Evolutionary conservation across 2,888 invertebrate species (phyloP), one percentile per base, ranked within the genome.

Genomic region (Volucella zonaria): DNA sequence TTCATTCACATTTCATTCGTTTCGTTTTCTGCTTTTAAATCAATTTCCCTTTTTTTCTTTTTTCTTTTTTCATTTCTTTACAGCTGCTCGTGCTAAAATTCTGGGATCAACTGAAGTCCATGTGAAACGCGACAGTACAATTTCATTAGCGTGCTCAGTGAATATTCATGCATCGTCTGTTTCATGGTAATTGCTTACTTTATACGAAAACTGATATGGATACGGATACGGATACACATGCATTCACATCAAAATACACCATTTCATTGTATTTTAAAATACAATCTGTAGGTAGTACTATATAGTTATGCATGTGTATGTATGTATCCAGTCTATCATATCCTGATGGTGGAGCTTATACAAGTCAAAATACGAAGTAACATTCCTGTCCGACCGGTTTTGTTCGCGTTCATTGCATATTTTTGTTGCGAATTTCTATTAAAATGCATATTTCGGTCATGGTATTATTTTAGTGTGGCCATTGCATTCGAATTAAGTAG

Each of bases 81-180:
- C 94, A 97, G 97, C 96, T 89, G 97, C 97, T 43, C 96, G 96
- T 90, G 97, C 97, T 59, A 95, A 95, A 91, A 97, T 97, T 90
- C 94, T 95, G 92, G 96, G 97, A 85, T 96, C 96, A 54, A 95
- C 96, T 88, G 97, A 97, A 89, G 96, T 97, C 88, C 96, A 96
- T 92, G 97, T 97, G 89, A 97, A 96, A 93, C 96, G 96, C 91
- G 97, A 97, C 89, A 97, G 97, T 92, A 97, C 97, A 88, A 97
- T 97, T 93, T 96, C 96, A 88, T 93, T 97, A 90, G 96, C 96
- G 78, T 97, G 97, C 92, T 95, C 96, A 67, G 96, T 97, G 88
- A 97, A 97, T 92, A 95, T 96, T 89, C 96, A 97, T 92, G 96
- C 96, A 79, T 95, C 95, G 86, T 95, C 95, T 42, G 94, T 95